Base-by-base conservation (phyloP, 1,140 invertebrate genomes). In the Oscheius sp. region DNA sequence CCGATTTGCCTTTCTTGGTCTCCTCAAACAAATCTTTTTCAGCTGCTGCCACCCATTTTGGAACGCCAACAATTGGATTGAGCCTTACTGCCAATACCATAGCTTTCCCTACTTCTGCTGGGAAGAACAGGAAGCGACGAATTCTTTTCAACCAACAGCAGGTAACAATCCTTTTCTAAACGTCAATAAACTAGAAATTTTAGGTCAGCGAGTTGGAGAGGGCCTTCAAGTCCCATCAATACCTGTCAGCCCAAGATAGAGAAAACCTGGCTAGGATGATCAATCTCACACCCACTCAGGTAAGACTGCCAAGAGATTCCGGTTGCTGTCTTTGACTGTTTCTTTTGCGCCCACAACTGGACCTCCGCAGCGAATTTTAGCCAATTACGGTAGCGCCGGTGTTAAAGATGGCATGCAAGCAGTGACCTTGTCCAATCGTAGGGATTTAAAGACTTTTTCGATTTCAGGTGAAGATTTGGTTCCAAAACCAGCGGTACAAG, bases 401-500 rank as follows among this genome's bases (percentile, higher is more conserved):
- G n/a, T n/a, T n/a, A n/a, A n/a, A n/a, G n/a, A n/a, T n/a, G n/a
- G n/a, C n/a, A n/a, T n/a, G n/a, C n/a, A n/a, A n/a, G n/a, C n/a
- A n/a, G n/a, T n/a, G n/a, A n/a, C n/a, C n/a, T n/a, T n/a, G n/a
- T n/a, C n/a, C n/a, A n/a, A n/a, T n/a, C n/a, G n/a, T n/a, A n/a
- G n/a, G n/a, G n/a, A n/a, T n/a, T n/a, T n/a, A n/a, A n/a, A n/a
- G n/a, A 13, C 23, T 28, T 28, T 4, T 38, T 38, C 66, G n/a
- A n/a, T 64, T 73, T 36, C 62, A 73, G 70, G 70, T 73, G 49
- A 73, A 73, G 46, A 73, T 73, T 45, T 73, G 70, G 70, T 73
- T 73, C 62, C 70, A 73, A 65, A 73, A 73, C 45, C 70, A 73
- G 32, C 62, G 70, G 1, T 73, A 73, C 70, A 73, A 73, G 58